Conservation (phyloP, 1,140 invertebrate species). For the Agrypnia vestita region DNA sequence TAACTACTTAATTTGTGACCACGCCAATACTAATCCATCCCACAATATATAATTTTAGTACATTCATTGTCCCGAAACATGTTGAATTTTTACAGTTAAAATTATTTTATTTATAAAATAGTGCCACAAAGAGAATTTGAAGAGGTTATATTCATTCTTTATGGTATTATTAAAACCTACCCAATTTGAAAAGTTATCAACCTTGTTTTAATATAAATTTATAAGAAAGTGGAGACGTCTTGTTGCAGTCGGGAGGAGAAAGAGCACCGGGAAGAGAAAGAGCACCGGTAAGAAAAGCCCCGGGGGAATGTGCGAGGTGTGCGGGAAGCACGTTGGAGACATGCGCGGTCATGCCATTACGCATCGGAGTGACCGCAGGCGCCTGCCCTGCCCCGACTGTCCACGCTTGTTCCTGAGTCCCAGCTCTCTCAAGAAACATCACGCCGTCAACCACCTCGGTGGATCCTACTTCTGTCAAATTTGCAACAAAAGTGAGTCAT, state of each 20-base stretch:
- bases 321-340: slow-evolving; percentile 49
- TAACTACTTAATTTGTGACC: no score
- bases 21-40: no score
- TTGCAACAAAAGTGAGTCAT: slow-evolving; percentile 52
- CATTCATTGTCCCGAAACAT: no score
- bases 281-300: background rate
- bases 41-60: no score
- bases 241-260: background rate
- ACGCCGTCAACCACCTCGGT: slow-evolving; percentile 48
- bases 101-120: no score
- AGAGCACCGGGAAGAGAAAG: background rate
- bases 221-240: no score
- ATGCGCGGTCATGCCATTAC: slow-evolving; percentile 21
- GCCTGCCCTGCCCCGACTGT: slow-evolving; percentile 44
- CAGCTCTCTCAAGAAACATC: slow-evolving; percentile 24
- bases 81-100: no score
- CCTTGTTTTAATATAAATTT: no score
- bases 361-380: slow-evolving; percentile 13
- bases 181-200: no score
- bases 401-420: slow-evolving; percentile 33
- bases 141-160: no score
- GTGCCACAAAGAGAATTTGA: no score
- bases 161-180: no score
- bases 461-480: slow-evolving; percentile 49
- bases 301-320: slow-evolving; percentile 48